Evolutionary conservation across 2,113 vertebrate species (phyloP).

Genomic region (Scophthalmus maximus): DNA sequence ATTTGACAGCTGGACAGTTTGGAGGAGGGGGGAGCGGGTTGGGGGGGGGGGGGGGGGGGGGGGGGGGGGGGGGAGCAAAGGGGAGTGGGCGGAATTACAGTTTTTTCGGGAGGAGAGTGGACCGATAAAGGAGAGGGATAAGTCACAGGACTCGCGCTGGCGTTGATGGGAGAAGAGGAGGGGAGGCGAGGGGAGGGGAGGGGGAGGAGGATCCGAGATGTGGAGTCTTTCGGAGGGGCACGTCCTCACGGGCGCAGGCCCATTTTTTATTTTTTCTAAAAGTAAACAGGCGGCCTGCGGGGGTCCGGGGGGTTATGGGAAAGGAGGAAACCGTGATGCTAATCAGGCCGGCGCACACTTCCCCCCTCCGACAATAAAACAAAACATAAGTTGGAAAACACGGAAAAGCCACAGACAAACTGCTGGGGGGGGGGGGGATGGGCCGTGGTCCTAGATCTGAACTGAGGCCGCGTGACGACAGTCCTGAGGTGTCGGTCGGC

Average conservation of each 20-base stretch:
- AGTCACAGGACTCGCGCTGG: conserved; percentile 60
- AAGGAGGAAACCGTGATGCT: conserved; percentile 99
- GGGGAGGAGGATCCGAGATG: conserved; percentile 51
- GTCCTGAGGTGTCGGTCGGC: conserved; percentile 38
- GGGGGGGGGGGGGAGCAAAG: conserved; percentile 58
- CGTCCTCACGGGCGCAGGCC: conserved; percentile 88
- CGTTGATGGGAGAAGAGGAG: conserved; percentile 61
- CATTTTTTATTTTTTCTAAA: conserved; percentile 98
- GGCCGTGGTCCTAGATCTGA: conserved; percentile 42
- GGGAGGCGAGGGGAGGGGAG: conserved; percentile 35
- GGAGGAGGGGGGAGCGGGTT: conserved; percentile 50
- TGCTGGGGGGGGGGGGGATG: conserved; percentile 67
- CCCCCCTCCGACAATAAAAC: conserved; percentile 88
- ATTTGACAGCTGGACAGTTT: conserved; percentile 79
- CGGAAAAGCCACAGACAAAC: conserved; percentile 73
- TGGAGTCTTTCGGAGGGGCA: conserved; percentile 73
- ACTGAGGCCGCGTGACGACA: conserved; percentile 28
- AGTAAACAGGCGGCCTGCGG: conserved; percentile 97
- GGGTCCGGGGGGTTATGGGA: conserved; percentile 99
- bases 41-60: conserved; percentile 56
- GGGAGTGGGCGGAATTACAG: conserved; percentile 63
- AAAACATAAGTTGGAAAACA: conserved; percentile 78
- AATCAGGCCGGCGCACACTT: conserved; percentile 98
- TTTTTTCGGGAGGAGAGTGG: conserved; percentile 55
- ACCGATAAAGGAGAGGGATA: conserved; percentile 66